These are phyloP conservation scores for Mionectes olivaceus DNA, from an alignment of 2,797 vertebrate genomes.

Conservation along the genomic window DNA sequence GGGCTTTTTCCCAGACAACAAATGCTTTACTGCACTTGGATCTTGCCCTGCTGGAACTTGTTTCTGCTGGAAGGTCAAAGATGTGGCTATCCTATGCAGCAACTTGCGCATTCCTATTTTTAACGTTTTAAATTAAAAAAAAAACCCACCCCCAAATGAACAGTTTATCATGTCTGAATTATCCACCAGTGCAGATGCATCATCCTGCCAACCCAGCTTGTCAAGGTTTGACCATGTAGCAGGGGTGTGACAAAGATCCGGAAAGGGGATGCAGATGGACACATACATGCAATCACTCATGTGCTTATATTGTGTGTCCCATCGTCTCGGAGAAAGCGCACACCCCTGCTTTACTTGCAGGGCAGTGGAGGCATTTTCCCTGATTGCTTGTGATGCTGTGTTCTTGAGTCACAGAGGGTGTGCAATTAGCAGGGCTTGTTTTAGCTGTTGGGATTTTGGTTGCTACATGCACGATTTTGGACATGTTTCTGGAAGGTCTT, in stretches of 20 bases:
- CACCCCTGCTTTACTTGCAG: not conserved
- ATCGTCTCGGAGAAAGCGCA: not conserved
- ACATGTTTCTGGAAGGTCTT: not conserved
- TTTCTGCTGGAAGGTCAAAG: not conserved
- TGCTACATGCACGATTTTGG: not conserved
- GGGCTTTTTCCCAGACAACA: not conserved
- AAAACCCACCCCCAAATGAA: not conserved
- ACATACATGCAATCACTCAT: accelerated
- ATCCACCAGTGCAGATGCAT: not conserved
- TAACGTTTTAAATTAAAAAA: not conserved
- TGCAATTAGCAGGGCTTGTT: not conserved
- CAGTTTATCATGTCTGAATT: not conserved
- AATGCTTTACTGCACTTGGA: not conserved
- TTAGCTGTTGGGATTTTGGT: not conserved
- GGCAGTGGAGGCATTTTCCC: not conserved
- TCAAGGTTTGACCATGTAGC: too few species aligned
- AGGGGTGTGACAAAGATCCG: not conserved
- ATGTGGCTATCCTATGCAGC: accelerated
- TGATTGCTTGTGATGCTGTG: accelerated
- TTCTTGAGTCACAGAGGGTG: not conserved
- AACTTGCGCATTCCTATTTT: not conserved
- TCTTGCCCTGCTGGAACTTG: not conserved
- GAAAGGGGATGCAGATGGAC: not conserved
- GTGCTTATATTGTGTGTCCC: not conserved
- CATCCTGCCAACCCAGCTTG: not conserved